Percentiles rank a stretch among this genome's conserved stretches.
phyloP scores from a whole-genome alignment of 1,140 invertebrate genomes.

The Hycleus phaleratus region DNA sequence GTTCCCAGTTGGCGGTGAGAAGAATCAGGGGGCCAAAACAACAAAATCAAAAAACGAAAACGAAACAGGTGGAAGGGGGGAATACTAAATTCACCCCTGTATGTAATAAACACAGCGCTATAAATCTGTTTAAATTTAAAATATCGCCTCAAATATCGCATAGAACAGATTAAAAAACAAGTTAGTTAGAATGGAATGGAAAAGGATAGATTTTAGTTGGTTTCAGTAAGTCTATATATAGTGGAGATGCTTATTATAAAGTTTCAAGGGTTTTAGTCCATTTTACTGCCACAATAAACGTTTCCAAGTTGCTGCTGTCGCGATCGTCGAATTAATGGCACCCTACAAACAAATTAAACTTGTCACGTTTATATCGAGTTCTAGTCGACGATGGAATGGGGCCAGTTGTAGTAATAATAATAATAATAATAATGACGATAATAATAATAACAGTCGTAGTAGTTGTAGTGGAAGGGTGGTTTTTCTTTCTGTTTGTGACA shows the following conservation, averaged over 20 bases:
- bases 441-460: no score
- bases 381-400: not conserved
- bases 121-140: no score
- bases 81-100: not conserved
- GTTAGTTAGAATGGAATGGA: no score
- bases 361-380: constrained; percentile 12
- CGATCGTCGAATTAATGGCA: constrained; percentile 12
- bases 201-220: constrained; percentile 6
- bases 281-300: constrained; percentile 17
- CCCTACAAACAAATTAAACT: constrained; percentile 14
- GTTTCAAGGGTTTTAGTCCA: constrained; percentile 11
- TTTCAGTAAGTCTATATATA: not conserved
- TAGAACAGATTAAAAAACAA: no score
- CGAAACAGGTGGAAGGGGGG: no score
- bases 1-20: no score
- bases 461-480: no score
- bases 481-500: constrained; percentile 6
- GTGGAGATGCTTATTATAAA: constrained; percentile 13
- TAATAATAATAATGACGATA: no score
- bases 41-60: no score
- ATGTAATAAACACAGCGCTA: not conserved
- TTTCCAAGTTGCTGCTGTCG: constrained; percentile 1
- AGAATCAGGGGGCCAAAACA: no score
- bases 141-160: no score
- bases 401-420: no score